Base-by-base conservation (phyloP, 2,113 vertebrate genomes). In the Tragelaphus strepsiceros region DNA sequence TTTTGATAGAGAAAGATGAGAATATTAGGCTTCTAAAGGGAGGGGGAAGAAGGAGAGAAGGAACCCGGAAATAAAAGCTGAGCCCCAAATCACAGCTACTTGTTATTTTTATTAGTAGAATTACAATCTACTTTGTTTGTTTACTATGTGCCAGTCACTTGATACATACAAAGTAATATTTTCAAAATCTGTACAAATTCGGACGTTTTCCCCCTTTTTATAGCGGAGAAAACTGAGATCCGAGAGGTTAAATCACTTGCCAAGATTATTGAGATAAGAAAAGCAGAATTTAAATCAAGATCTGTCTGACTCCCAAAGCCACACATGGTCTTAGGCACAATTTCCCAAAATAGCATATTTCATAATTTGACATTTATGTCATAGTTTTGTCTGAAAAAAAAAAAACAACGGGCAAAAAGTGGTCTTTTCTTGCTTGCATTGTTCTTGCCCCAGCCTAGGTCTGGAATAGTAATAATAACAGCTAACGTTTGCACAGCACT, bases 351-450 rank as follows among this genome's bases (percentile, higher is more conserved):
- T 46, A 96, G 30, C 39, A 28, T 43, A 67, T 74, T 96, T 95
- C 54, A 88, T 92, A 96, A 93, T 96, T 96, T 95, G 62, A 71
- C 81, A 67, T 51, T 96, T 92, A 94, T 14, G 13, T 67, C 83
- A 89, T 12, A 78, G 26, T 85, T 93, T 59, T 67, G 7, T 46
- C 8, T 14, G 14, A 30, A 56, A 17, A 58, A 39, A 49, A 54
- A 35, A 13, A 16, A 12, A 62, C 53, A 53, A 32, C 4, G 39
- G 39, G 7, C 30, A 56, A 64, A 74, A 54, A 87, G 6, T 28
- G 53, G 7, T 24, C 6, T 88, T 90, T 89, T 62, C 32, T 51
- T 19, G 28, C 16, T 90, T 90, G 58, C 64, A 49, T 96, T 93
- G 28, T 92, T 88, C 62, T 84, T 28, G 28, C 24, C 15, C n/a